Base-by-base conservation (phyloP, 37 sponge, comb jelly and placozoan genomes). In the Hormiphora californensis region DNA sequence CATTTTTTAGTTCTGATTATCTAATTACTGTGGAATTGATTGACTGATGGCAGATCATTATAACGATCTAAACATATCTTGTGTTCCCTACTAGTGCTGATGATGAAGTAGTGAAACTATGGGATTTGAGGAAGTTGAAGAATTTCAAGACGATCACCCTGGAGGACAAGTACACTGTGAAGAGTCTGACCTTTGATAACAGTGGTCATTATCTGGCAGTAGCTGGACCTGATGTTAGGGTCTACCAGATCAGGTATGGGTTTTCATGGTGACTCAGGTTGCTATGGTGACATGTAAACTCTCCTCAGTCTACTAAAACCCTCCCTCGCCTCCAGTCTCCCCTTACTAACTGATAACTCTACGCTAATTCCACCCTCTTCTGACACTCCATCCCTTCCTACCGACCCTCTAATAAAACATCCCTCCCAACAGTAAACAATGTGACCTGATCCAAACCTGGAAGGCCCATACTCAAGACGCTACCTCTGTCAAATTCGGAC, bases 121-220 rank as follows among this genome's bases (percentile, higher is more conserved):
- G 99, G 99, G 99, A 98, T 87, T 87, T 98, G 89, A 89, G 99
- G 40, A 98, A 98, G 87, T 85, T 98, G 69, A 95, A 91, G 78
- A 98, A 98, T 89, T 95, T 98, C 90, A 91, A 90, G 68, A 92
- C 94, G 40, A 91, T 98, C 51, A 85, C 91, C 15, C 92, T 98
- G 49, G 92, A 91, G 9, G 91, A 92, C n/a, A 86, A 86, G 21
- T 98, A 91, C 85, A 91, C 92, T 85, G 93, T 95, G 55, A 39
- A 88, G 1, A 49, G 87, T 9, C 67, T 98, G 39, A 87, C 91
- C 11, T 98, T 98, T 90, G 99, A 98, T 44, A 90, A 92, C 87
- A 95, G 94, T 44, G 99, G 99, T 61, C 92, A 93, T 28, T 98
- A 92, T 85, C 87, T 98, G 32, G 99, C 92, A 3, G 86, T 98